Evolutionary conservation across 2,797 vertebrate genomes (phyloP).

Genomic region (Tadarida brasiliensis): DNA sequence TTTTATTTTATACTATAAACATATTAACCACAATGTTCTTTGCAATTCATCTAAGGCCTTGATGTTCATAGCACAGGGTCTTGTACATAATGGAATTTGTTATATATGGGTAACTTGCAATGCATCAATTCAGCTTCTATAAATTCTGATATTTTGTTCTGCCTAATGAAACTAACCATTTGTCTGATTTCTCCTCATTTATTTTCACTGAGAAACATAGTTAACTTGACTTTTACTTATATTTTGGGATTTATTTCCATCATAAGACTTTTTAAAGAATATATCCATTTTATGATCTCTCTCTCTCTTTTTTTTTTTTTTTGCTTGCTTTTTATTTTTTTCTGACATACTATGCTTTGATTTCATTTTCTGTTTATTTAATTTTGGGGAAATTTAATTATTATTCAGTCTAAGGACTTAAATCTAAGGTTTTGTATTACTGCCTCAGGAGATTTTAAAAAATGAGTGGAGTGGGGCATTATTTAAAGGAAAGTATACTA

Average conservation of each 20-base stretch:
- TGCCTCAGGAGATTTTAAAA: neutral
- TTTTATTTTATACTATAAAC: conserved; percentile 22
- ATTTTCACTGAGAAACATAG: neutral
- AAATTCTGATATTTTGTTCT: neutral
- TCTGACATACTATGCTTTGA: neutral
- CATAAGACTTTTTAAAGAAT: neutral
- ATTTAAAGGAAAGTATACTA: neutral
- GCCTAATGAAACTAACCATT: neutral
- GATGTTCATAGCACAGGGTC: neutral
- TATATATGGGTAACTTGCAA: neutral
- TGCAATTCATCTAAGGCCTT: neutral
- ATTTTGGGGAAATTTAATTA: conserved; percentile 4
- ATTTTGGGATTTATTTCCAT: neutral
- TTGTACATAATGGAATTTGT: neutral
- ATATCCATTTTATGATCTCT: neutral
- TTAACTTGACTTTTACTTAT: neutral
- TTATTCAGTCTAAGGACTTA: neutral
- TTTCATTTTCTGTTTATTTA: neutral
- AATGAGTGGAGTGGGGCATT: neutral
- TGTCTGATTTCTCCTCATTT: neutral
- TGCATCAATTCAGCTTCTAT: neutral
- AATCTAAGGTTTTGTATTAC: neutral
- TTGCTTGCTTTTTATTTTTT: neutral
- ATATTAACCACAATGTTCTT: neutral
- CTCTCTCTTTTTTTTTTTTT: no score